phyloP scores from a whole-genome alignment of 2,113 vertebrate genomes.

The Semicossyphus pulcher region DNA sequence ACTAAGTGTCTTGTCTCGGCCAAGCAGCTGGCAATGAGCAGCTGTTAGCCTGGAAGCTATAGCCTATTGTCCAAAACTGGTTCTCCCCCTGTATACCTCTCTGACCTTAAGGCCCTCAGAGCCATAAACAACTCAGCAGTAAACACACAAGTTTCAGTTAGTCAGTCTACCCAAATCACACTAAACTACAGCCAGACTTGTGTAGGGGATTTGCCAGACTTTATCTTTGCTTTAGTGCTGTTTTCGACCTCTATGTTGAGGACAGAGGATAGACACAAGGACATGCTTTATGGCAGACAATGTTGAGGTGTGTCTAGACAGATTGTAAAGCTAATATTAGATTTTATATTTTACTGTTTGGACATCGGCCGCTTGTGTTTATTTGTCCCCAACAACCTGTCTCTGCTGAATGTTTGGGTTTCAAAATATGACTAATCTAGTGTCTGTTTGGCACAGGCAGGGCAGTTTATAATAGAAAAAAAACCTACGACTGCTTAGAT shows the following conservation, averaged over 20 bases:
- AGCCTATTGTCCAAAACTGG: slow-evolving; percentile 7
- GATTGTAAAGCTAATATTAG: background rate
- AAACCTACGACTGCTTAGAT: no score
- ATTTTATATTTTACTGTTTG: background rate
- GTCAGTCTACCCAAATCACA: background rate
- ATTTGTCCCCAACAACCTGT: no score
- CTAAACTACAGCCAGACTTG: background rate
- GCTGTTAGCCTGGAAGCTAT: slow-evolving; percentile 17
- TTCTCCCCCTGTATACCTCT: background rate
- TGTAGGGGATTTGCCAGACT: background rate
- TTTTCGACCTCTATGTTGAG: background rate
- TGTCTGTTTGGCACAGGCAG: no score
- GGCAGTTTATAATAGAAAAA: no score
- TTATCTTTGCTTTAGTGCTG: background rate
- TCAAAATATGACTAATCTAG: no score
- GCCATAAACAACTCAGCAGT: slow-evolving; percentile 4
- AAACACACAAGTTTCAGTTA: slow-evolving; percentile 2
- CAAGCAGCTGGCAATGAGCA: slow-evolving; percentile 10
- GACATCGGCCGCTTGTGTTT: no score
- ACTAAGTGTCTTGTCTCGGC: background rate
- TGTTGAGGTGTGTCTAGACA: background rate
- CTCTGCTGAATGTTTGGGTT: no score
- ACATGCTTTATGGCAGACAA: background rate
- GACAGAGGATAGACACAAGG: background rate
- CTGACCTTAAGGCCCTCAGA: slow-evolving; percentile 1